Evolutionary conservation across 2,888 invertebrate genomes (phyloP).

Genomic region (Alentia gelatinosa): DNA sequence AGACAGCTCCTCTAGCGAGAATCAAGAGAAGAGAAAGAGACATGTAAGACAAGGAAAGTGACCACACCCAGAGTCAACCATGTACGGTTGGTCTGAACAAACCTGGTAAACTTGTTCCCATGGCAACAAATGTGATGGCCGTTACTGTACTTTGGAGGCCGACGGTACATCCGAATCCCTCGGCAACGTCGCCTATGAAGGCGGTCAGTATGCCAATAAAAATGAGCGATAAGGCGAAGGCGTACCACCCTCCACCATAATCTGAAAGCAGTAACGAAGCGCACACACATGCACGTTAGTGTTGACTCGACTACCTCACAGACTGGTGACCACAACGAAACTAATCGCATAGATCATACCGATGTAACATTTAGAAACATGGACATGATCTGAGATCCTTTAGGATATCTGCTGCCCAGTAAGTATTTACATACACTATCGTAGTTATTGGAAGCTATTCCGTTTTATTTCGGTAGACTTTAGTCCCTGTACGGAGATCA

Average conservation of each 20-base stretch:
- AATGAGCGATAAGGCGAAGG: conserved; percentile 94
- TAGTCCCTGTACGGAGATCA: too few relatives aligned
- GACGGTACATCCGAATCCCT: conserved; percentile 97
- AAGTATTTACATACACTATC: too few relatives aligned
- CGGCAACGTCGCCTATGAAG: conserved; percentile 97
- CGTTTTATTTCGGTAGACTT: too few relatives aligned
- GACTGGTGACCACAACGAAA: too few relatives aligned
- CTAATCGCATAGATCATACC: not conserved
- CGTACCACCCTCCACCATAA: conserved; percentile 95
- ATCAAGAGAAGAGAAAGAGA: not conserved
- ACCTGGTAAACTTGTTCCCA: conserved; percentile 97
- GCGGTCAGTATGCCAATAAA: conserved; percentile 97
- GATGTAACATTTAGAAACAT: too few relatives aligned
- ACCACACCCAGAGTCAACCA: not conserved
- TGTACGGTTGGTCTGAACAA: conserved; percentile 26
- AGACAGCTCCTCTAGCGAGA: conserved; percentile 1
- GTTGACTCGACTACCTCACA: too few relatives aligned
- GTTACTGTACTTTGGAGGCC: conserved; percentile 98
- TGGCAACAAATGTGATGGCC: conserved; percentile 97
- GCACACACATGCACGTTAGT: conserved; percentile 16
- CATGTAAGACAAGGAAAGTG: not conserved
- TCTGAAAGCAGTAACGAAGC: conserved; percentile 66
- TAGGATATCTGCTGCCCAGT: too few relatives aligned
- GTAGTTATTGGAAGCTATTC: too few relatives aligned
- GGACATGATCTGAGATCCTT: too few relatives aligned